These are phyloP conservation scores for Hydrophis major DNA, from an alignment of 2,797 vertebrate genomes.

Conservation along the genomic window DNA sequence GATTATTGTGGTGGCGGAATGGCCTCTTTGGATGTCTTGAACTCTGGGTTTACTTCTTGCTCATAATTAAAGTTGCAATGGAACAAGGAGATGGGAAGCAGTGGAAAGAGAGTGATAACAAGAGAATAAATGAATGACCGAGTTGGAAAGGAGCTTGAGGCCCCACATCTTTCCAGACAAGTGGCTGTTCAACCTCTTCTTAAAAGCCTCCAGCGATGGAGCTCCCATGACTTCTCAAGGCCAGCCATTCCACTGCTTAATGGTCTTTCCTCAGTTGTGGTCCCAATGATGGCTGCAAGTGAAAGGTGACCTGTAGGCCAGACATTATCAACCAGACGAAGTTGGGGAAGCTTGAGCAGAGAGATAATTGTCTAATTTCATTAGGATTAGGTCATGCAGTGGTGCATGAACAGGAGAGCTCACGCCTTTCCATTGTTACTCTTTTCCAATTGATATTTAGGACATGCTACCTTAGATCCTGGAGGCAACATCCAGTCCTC, in stretches of 20 bases:
- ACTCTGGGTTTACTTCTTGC: slow-evolving; percentile 10
- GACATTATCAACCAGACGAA: neutral
- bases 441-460: neutral
- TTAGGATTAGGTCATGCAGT: neutral
- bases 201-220: too few species aligned
- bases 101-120: neutral
- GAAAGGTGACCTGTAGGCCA: neutral
- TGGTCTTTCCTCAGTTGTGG: too few species aligned
- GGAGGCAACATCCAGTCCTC: neutral
- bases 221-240: too few species aligned
- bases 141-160: neutral
- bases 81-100: neutral
- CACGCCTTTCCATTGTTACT: neutral
- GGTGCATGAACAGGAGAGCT: neutral
- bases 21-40: neutral
- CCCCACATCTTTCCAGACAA: neutral
- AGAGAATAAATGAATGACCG: neutral
- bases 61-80: slow-evolving; percentile 13
- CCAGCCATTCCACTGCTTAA: too few species aligned
- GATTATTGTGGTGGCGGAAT: neutral
- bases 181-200: too few species aligned
- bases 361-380: neutral
- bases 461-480: neutral
- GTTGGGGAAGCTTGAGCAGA: neutral
- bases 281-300: too few species aligned